These are phyloP conservation scores for Chrysodeixis includens DNA, from an alignment of 2,888 invertebrate species.

Conservation along the genomic window DNA sequence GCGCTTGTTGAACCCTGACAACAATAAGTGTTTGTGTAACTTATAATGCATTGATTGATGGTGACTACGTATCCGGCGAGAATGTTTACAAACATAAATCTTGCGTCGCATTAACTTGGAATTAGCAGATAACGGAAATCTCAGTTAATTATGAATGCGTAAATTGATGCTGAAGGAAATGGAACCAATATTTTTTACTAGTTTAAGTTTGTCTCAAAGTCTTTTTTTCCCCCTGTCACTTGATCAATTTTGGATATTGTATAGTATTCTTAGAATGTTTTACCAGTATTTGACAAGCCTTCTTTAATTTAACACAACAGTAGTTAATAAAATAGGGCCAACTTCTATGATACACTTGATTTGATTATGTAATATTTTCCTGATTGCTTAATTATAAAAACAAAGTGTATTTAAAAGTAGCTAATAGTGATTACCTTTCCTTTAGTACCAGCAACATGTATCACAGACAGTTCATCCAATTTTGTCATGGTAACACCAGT, in stretches of 20 bases:
- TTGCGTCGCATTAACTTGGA: neutral
- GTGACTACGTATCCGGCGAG: neutral
- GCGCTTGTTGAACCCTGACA: slow-evolving; percentile 96
- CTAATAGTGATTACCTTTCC: slow-evolving; percentile 92
- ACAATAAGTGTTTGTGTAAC: neutral
- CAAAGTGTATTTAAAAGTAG: neutral
- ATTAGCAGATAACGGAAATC: neutral
- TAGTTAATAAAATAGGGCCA: too few species aligned
- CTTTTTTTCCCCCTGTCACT: too few species aligned
- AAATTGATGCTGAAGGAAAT: too few species aligned
- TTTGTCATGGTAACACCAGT: slow-evolving; percentile 91
- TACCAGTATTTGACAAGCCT: too few species aligned
- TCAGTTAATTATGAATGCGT: too few species aligned
- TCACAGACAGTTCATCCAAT: slow-evolving; percentile 93
- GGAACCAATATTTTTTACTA: too few species aligned
- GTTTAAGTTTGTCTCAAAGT: too few species aligned
- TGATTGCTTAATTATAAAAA: neutral
- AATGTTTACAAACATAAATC: slow-evolving; percentile 1
- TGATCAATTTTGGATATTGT: too few species aligned
- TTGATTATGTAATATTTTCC: too few species aligned
- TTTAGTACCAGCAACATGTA: slow-evolving; percentile 99
- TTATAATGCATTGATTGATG: neutral
- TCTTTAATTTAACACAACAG: too few species aligned
- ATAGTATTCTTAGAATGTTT: too few species aligned
- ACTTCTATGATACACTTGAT: too few species aligned